Conservation (phyloP, 2,888 invertebrate species). For the Chrysomela aeneicollis region DNA sequence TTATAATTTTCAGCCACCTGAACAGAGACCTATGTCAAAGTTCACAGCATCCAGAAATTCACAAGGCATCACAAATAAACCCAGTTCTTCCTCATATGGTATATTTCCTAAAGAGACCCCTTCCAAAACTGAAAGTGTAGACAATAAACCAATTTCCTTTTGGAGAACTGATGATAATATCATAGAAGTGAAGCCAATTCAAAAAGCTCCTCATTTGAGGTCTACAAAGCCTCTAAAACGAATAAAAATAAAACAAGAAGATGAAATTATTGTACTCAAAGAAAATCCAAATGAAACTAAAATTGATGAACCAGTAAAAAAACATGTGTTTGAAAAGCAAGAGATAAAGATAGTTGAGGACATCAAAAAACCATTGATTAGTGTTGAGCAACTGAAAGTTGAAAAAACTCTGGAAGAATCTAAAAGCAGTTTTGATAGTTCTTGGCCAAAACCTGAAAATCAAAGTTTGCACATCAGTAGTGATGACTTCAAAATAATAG, state of each 20-base stretch:
- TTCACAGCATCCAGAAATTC: constrained; percentile 52
- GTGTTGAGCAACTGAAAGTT: constrained; percentile 34
- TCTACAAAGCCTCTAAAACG: constrained; percentile 70
- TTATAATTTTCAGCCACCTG: constrained; percentile 33
- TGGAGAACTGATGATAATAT: constrained; percentile 57
- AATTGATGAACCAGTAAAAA: constrained; percentile 33
- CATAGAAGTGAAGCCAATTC: constrained; percentile 62
- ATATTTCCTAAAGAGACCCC: constrained; percentile 32
- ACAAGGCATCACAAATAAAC: constrained; percentile 40
- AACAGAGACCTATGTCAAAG: constrained; percentile 48
- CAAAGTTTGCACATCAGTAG: constrained; percentile 38
- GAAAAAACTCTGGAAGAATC: constrained; percentile 30
- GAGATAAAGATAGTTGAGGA: constrained; percentile 23
- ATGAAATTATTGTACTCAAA: constrained; percentile 20
- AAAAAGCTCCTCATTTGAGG: constrained; percentile 71
- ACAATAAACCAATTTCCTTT: constrained; percentile 53
- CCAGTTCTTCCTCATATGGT: constrained; percentile 15
- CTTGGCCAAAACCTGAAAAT: constrained; percentile 35
- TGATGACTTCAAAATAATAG: constrained; percentile 49
- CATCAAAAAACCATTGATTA: constrained; percentile 23
- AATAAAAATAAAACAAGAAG: constrained; percentile 55
- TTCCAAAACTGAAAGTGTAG: constrained; percentile 60
- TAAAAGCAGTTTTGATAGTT: constrained; percentile 20
- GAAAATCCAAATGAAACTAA: constrained; percentile 10
- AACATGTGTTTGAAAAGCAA: constrained; percentile 38